Base-by-base conservation (phyloP, 2,113 vertebrate genomes). In the Caranx ignobilis region DNA sequence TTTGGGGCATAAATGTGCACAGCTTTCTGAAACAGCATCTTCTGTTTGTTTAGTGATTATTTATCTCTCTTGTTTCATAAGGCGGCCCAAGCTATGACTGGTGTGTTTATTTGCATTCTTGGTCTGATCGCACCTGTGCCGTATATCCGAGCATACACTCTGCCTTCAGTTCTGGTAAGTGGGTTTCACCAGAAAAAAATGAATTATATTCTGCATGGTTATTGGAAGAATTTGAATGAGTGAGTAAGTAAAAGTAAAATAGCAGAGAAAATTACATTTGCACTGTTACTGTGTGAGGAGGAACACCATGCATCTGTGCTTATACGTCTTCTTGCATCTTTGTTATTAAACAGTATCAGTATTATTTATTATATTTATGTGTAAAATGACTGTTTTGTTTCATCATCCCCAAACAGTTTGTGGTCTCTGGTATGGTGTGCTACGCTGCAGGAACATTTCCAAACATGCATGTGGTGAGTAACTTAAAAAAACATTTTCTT, bases 381-480 rank as follows among this genome's bases (percentile, higher is more conserved):
- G 7, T 81, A 5, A 37, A 39, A 65, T 43, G 7, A 48, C 34
- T 41, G 0, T 16, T 11, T 34, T 37, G 4, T 62, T 76, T 52
- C 66, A 63, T 76, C n/a, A 19, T 45, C 19, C 35, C 66, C n/a
- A 59, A 70, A 37, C 8, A 95, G 95, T 95, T 90, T 85, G 21
- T 95, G 39, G 18, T 89, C 7, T 67, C 70, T 78, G 95, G 95
- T 8, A 50, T 89, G 69, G 19, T 95, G 79, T 57, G 93, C 55
- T 94, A 62, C 37, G 82, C 86, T 31, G 89, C 94, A 12, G 94
- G 93, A 47, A 73, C 68, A 18, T 76, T 11, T 81, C 91, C 94
- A 15, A 71, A 93, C 61, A 95, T 95, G 74, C 43, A 62, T 2
- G 48, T 95, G 89, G 95, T 95, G 70, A 86, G 93, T 87, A 32